A percentile compares a stretch with the other conserved stretches of the same genome.
Evolutionary conservation across 2,113 vertebrate genomes (phyloP).

Genomic region (Neofelis nebulosa): DNA sequence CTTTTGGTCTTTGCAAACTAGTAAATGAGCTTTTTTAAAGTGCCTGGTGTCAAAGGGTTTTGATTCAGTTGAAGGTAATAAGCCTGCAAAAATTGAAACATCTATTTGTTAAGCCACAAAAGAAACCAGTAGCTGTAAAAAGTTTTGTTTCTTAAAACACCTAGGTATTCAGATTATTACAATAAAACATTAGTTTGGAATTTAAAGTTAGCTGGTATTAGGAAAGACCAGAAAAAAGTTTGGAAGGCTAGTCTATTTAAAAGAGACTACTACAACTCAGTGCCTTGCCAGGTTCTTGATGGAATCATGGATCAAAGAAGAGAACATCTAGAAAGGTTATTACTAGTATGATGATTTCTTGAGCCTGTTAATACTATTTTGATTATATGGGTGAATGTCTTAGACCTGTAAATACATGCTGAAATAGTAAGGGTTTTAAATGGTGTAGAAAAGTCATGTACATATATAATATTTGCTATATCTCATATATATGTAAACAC

Average conservation of each 20-base stretch:
- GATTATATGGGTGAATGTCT: neutral
- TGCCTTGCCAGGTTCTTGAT: neutral
- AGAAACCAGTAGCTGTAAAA: neutral
- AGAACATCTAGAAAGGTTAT: neutral
- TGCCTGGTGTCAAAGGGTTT: neutral
- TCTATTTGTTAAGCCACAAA: neutral
- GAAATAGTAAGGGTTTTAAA: neutral
- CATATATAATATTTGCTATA: neutral
- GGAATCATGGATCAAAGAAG: neutral
- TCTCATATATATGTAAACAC: neutral
- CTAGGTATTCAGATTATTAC: neutral
- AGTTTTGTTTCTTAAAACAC: neutral
- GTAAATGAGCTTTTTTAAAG: neutral
- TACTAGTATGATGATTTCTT: neutral
- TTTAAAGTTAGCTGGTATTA: neutral
- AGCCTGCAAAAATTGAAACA: neutral
- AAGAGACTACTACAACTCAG: neutral
- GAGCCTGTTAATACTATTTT: neutral
- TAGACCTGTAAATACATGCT: neutral
- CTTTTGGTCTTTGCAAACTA: neutral
- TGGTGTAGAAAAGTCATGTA: neutral
- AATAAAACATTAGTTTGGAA: neutral
- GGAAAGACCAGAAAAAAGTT: neutral
- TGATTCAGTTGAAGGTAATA: neutral
- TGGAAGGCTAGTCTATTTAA: neutral